Conservation (phyloP, 2,888 invertebrate genomes). For the Diarsia brunnea region DNA sequence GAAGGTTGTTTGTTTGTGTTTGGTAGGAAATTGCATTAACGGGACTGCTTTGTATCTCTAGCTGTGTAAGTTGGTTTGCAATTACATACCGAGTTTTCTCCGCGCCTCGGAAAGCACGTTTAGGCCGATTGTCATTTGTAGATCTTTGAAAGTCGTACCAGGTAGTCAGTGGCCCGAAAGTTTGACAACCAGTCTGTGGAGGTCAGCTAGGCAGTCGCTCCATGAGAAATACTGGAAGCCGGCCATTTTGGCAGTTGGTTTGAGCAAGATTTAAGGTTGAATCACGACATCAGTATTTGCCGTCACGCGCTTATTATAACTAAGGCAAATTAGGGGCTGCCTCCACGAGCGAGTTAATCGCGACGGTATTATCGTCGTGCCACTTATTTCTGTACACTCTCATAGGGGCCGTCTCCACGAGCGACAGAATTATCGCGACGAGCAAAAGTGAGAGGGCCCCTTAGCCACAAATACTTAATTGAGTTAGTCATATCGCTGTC, state of each 20-base stretch:
- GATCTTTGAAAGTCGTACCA: neutral
- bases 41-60: constrained; percentile 2
- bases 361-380: too few species aligned
- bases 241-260: neutral
- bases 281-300: neutral
- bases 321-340: neutral
- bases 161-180: neutral
- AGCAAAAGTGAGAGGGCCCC: too few species aligned
- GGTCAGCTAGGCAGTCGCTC: neutral
- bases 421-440: too few species aligned
- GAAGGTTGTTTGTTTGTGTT: constrained; percentile 20
- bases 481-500: neutral
- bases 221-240: neutral
- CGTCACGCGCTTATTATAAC: neutral
- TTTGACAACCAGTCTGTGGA: neutral
- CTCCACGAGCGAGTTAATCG: too few species aligned
- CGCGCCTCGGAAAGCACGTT: neutral
- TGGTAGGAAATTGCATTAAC: constrained; percentile 1
- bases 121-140: neutral
- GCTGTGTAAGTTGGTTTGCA: neutral
- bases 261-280: neutral
- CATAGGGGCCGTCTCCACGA: too few species aligned
- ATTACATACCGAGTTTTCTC: neutral
- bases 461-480: neutral
- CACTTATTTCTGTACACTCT: too few species aligned